phyloP scores from a whole-genome alignment of 2,113 vertebrate genomes.

The Danio rerio region GRCz12tu NC_133182.1:28349001-28349500 shows the following conservation, averaged over 20 bases:
- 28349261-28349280: constrained; percentile 34
- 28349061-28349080: background rate
- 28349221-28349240: constrained; percentile 10
- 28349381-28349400: constrained; percentile 4
- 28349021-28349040: background rate
- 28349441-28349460: constrained; percentile 84
- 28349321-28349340: constrained; percentile 40
- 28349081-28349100: constrained; percentile 14
- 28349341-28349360: constrained; percentile 43
- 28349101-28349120: background rate
- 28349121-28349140: constrained; percentile 38
- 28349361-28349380: constrained; percentile 23
- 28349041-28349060: background rate
- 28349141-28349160: constrained; percentile 32
- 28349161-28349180: constrained; percentile 43
- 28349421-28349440: constrained; percentile 77
- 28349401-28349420: constrained; percentile 67
- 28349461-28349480: constrained; percentile 80
- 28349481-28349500: constrained; percentile 77
- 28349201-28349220: constrained; percentile 41
- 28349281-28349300: constrained; percentile 36
- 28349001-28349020: background rate
- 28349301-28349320: constrained; percentile 47
- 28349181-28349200: constrained; percentile 46
- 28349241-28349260: constrained; percentile 28